phyloP scores from a whole-genome alignment of 2,888 invertebrate genomes.

The Caenorhabditis sp. region DNA sequence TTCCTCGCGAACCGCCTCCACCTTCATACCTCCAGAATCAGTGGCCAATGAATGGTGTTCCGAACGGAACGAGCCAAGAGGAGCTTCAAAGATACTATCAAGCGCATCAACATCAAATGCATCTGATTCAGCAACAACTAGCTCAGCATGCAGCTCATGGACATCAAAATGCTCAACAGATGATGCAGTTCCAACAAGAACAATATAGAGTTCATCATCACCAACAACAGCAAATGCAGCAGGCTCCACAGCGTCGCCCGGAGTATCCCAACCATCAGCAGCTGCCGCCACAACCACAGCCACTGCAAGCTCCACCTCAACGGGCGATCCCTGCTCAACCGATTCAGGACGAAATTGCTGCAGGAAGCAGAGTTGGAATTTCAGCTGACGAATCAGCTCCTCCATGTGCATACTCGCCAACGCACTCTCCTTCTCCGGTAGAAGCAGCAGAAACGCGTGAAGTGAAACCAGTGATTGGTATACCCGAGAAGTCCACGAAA shows the following conservation, averaged over 20 bases:
- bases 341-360: neutral
- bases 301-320: neutral
- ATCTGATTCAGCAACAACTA: neutral
- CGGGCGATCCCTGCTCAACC: neutral
- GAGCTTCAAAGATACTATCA: neutral
- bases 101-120: neutral
- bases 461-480: neutral
- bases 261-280: neutral
- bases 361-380: neutral
- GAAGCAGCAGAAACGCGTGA: neutral
- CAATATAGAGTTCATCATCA: conserved; percentile 15
- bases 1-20: neutral
- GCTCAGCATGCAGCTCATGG: neutral
- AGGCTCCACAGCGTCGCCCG: neutral
- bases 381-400: conserved; percentile 27
- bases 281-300: conserved; percentile 12
- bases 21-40: neutral
- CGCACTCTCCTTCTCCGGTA: no score
- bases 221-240: neutral
- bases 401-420: conserved; percentile 18
- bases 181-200: neutral
- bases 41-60: neutral
- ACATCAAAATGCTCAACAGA: neutral
- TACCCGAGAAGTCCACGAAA: neutral
- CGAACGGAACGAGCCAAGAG: no score